Evolutionary conservation across 2,797 vertebrate species (phyloP).

Genomic region (Amblyraja radiata): DNA sequence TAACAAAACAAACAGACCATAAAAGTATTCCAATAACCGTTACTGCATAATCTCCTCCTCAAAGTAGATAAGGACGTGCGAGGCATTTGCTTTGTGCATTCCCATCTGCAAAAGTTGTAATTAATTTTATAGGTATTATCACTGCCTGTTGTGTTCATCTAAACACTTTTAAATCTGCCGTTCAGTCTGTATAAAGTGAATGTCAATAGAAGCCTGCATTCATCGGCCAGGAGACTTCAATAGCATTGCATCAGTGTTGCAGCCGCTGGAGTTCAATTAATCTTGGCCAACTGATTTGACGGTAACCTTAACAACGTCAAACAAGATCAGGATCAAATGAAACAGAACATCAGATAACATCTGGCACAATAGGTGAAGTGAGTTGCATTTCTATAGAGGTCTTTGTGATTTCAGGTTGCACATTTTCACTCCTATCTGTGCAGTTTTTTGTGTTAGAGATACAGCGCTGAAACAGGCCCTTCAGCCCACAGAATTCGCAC

Average conservation of each 20-base stretch:
- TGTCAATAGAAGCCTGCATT: background rate
- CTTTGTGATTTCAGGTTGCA: too few relatives aligned
- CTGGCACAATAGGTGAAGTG: background rate
- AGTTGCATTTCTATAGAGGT: background rate
- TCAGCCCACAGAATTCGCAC: too few relatives aligned
- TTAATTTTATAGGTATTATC: background rate
- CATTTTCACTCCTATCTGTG: too few relatives aligned
- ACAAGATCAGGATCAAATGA: background rate
- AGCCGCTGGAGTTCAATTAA: background rate
- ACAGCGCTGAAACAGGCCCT: too few relatives aligned
- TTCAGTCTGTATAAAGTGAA: background rate
- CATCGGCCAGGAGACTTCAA: background rate
- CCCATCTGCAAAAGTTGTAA: background rate
- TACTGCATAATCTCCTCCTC: background rate
- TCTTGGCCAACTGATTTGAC: background rate
- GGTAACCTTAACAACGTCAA: background rate
- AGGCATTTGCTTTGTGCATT: background rate
- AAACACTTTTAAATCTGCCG: background rate
- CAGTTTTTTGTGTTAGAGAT: too few relatives aligned
- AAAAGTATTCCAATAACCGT: background rate
- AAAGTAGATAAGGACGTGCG: background rate
- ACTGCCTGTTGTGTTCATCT: background rate
- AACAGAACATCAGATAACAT: background rate
- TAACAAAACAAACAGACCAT: too few relatives aligned
- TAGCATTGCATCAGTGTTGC: background rate